Conservation (phyloP, 2,888 invertebrate species). For the Sinopyrophorus schimmeli region DNA sequence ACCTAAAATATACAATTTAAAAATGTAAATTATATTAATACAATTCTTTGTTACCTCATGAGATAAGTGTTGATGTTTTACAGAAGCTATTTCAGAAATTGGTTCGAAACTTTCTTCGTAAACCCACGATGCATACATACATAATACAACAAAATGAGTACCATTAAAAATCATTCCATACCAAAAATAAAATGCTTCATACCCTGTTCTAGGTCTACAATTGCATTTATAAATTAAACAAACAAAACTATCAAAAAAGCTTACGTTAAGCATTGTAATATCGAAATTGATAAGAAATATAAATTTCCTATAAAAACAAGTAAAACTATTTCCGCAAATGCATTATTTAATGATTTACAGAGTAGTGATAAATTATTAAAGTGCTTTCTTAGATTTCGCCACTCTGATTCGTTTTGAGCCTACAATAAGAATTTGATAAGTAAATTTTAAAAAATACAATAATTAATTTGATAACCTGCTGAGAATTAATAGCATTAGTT, state of each 20-base stretch:
- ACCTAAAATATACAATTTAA: constrained; percentile 19
- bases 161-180: constrained; percentile 14
- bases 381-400: constrained; percentile 21
- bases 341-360: constrained; percentile 21
- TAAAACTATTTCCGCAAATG: constrained; percentile 21
- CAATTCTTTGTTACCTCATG: constrained; percentile 27
- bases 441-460: background rate
- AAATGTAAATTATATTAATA: background rate
- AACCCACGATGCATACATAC: constrained; percentile 27
- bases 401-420: constrained; percentile 12
- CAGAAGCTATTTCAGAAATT: constrained; percentile 14
- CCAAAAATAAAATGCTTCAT: constrained; percentile 19
- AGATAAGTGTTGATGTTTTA: constrained; percentile 20
- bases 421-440: constrained; percentile 3
- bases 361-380: constrained; percentile 21
- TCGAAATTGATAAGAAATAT: constrained; percentile 25
- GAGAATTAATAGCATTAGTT: constrained; percentile 9
- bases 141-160: constrained; percentile 27
- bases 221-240: background rate
- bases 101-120: constrained; percentile 29
- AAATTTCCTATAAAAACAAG: constrained; percentile 26
- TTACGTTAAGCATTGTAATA: constrained; percentile 26
- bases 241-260: constrained; percentile 1
- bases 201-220: constrained; percentile 13
- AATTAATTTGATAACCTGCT: background rate